phyloP scores from a whole-genome alignment of 1,140 invertebrate genomes.

The Trachymyrmex cornetzi region DNA sequence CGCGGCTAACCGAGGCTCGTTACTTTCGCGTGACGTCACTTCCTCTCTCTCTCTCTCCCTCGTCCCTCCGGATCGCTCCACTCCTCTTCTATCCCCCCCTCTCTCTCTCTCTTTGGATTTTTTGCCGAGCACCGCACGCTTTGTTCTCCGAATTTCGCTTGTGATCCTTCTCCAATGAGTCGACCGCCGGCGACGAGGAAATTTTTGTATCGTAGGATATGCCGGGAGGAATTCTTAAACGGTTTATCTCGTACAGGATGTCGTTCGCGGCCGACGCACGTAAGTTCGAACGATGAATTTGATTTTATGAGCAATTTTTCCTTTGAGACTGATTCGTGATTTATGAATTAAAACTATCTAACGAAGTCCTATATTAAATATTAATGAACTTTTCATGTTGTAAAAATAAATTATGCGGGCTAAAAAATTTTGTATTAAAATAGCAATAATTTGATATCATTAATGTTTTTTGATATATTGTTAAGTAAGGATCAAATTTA shows the following conservation, averaged over 20 bases:
- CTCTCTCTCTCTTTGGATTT: conserved; percentile 32
- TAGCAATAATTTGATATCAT: no score
- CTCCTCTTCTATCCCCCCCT: conserved; percentile 35
- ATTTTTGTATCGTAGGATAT: conserved; percentile 4
- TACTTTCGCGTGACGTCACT: conserved; percentile 82
- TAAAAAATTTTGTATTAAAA: not conserved
- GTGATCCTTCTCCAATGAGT: conserved; percentile 3
- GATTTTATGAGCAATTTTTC: conserved; percentile 13
- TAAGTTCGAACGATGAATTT: not conserved
- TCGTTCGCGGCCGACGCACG: not conserved
- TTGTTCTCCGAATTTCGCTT: conserved; percentile 67
- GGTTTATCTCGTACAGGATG: not conserved
- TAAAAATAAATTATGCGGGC: not conserved
- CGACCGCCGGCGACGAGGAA: not conserved
- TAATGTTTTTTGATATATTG: no score
- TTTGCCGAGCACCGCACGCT: conserved; percentile 45
- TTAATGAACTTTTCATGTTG: conserved; percentile 5
- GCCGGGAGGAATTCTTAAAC: not conserved
- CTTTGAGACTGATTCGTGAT: not conserved
- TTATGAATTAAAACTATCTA: not conserved
- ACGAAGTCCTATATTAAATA: not conserved
- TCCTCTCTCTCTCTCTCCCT: conserved; percentile 77
- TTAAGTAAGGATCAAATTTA: no score
- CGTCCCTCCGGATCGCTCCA: conserved; percentile 49
- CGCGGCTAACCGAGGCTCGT: conserved; percentile 78